Percentiles rank a stretch among this genome's conserved stretches.
phyloP scores from a whole-genome alignment of 2,888 invertebrate species.

The Polymixis flavicincta region DNA sequence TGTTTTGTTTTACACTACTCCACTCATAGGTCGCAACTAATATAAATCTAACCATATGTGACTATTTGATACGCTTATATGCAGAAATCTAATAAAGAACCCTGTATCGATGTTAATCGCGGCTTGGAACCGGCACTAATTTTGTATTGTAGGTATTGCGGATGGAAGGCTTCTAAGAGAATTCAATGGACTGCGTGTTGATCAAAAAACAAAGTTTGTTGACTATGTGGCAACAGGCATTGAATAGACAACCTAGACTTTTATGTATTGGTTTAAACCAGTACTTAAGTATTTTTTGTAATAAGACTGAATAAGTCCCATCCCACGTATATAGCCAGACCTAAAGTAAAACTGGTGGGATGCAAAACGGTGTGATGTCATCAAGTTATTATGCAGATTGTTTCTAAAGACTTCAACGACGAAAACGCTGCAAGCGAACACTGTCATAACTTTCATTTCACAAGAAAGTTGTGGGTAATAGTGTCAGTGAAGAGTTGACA shows the following conservation, averaged over 20 bases:
- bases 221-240: background rate
- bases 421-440: background rate
- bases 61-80: background rate
- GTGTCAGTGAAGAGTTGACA: conserved; percentile 2
- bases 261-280: too few species aligned
- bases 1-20: too few species aligned
- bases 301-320: background rate
- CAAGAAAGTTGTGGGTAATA: background rate
- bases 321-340: background rate
- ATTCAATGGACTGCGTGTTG: conserved; percentile 5
- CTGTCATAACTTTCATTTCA: background rate
- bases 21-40: too few species aligned
- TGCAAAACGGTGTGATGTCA: background rate
- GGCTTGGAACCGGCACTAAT: background rate
- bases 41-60: too few species aligned
- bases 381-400: background rate
- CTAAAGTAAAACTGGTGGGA: background rate
- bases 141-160: background rate
- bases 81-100: background rate
- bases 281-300: too few species aligned
- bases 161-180: too few species aligned
- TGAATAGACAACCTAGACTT: too few species aligned
- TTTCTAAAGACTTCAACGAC: background rate
- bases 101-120: background rate
- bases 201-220: background rate